Conservation (phyloP, 2,797 vertebrate genomes). For the Mionectes olivaceus region DNA sequence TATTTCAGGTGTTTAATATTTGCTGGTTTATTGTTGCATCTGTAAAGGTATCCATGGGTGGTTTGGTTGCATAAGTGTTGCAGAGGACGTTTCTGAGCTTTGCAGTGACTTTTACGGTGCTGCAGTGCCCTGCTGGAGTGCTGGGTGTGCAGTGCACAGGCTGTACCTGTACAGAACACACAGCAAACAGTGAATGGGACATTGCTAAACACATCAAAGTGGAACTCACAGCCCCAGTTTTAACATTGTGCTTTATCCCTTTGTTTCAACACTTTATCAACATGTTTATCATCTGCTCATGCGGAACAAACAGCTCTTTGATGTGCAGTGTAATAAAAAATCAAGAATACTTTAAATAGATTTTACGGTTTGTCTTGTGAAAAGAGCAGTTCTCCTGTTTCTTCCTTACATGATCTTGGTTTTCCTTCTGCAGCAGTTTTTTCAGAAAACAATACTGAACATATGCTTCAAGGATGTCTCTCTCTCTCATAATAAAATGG, state of each 20-base stretch:
- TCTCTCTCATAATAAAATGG: slow-evolving; percentile 99
- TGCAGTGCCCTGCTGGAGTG: slow-evolving; percentile 4
- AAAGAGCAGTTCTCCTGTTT: not conserved
- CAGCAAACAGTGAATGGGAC: not conserved
- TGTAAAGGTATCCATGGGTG: not conserved
- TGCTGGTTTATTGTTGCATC: not conserved
- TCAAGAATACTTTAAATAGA: not conserved
- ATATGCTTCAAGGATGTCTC: slow-evolving; percentile 87
- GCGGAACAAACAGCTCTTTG: not conserved
- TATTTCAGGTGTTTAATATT: not conserved
- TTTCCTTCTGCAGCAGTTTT: slow-evolving; percentile 44
- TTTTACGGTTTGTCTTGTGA: not conserved
- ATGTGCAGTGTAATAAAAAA: not conserved
- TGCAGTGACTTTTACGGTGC: slow-evolving; percentile 10
- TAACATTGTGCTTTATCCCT: not conserved
- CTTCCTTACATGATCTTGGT: not conserved
- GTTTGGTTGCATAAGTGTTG: not conserved
- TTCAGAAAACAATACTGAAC: slow-evolving; percentile 39
- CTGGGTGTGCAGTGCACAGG: slow-evolving; percentile 9
- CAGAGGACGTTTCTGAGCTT: slow-evolving; percentile 15
- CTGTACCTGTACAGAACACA: slow-evolving; percentile 14
- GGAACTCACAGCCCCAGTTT: not conserved
- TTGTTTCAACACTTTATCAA: not conserved
- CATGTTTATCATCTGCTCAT: not conserved
- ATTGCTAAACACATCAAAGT: not conserved